Base-by-base conservation (phyloP, 2,888 invertebrate genomes). In the Holacanthella duospinosa region DNA sequence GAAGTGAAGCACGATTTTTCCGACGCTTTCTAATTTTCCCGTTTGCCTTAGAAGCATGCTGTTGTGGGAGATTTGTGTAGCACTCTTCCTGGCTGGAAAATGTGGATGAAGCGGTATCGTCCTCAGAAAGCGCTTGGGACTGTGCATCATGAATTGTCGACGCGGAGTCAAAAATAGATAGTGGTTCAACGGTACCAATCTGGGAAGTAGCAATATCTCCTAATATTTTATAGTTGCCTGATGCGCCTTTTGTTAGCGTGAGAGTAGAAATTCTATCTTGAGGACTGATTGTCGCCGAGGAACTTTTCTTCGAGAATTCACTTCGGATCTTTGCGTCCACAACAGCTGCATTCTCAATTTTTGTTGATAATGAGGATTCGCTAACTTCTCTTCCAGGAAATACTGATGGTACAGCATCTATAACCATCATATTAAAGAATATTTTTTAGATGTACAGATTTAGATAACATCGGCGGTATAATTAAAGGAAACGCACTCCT, bases 331-430 rank as follows among this genome's bases (percentile, higher is more conserved):
- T n/a, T n/a, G 16, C 48, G 12, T 29, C 53, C n/a, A 19, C 25
- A 2, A 21, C 59, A 21, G 29, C 27, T n/a, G 53, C 29, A 60
- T 26, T 60, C 36, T 62, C 29, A 16, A 25, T n/a, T 28, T 44
- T 44, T 21, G 48, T 9, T n/a, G 21, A 21, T n/a, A 48, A 4
- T n/a, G 48, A 48, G 16, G 9, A 12, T 12, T 36, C 36, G 6
- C 36, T 36, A 36, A 36, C 36, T 9, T 29, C 55, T 29, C 43
- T 44, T 21, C 44, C 54, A 2, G 61, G 71, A 66, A 73, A 73
- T 25, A 71, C 69, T 9, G 71, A 68, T 4, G 73, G 73, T 24
- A 71, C 68, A 19, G 72, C 72, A 65, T 65, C 72, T 73, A 29
- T 43, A 66, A 48, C 6, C 25, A 54, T 29, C 4, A 60, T 48